Evolutionary conservation across 1,140 invertebrate species (phyloP).

Genomic region (Formica selysi): DNA sequence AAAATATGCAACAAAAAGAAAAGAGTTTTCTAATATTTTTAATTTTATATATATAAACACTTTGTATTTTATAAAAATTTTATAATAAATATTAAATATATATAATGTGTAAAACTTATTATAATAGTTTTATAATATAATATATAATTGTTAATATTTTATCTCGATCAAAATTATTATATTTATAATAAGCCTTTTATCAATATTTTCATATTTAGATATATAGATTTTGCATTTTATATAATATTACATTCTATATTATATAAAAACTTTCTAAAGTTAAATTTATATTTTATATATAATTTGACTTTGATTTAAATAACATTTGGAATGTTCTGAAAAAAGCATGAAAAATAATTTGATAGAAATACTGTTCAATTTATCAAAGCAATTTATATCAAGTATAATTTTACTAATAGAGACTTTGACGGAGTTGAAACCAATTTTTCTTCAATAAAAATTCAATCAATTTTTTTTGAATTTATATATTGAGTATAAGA

Average conservation of each 20-base stretch:
- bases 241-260: not conserved
- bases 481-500: not conserved
- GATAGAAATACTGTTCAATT: constrained; percentile 18
- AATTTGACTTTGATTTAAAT: constrained; percentile 22
- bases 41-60: not conserved
- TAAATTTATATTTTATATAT: not conserved
- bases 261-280: not conserved
- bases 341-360: not conserved
- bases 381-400: constrained; percentile 34
- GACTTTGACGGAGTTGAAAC: not conserved
- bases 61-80: not conserved
- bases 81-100: too few species aligned
- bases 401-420: not conserved
- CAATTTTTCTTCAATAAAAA: not conserved
- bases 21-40: not conserved
- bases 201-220: not conserved
- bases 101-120: too few species aligned
- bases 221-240: not conserved
- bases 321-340: not conserved
- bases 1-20: not conserved
- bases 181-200: not conserved
- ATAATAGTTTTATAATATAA: too few species aligned
- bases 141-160: too few species aligned
- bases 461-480: constrained; percentile 10
- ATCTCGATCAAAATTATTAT: too few species aligned